Evolutionary conservation across 2,113 vertebrate species (phyloP).

Genomic region (Puffinus mauretanicus): DNA sequence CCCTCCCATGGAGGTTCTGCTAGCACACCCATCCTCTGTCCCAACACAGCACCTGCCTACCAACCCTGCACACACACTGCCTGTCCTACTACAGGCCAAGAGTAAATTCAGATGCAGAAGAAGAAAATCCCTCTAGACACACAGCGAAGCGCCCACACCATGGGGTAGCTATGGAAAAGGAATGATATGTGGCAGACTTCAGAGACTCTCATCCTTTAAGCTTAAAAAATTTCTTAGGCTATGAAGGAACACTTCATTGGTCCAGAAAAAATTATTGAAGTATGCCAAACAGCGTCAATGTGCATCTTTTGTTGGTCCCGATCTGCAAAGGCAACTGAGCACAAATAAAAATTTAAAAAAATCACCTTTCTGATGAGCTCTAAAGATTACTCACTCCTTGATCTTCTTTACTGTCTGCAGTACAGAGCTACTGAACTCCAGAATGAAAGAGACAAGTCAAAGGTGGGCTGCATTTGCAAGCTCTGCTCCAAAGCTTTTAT

Average conservation of each 20-base stretch:
- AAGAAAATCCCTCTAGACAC: not conserved
- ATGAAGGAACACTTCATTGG: not conserved
- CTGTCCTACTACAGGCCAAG: not conserved
- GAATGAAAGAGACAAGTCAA: not conserved
- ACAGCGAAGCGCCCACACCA: accelerated
- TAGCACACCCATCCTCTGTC: not conserved
- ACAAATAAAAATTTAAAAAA: not conserved
- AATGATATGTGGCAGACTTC: not conserved
- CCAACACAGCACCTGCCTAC: not conserved
- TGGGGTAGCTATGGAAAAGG: not conserved
- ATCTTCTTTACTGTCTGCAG: not conserved
- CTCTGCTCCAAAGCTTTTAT: not conserved
- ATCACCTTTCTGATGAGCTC: not conserved
- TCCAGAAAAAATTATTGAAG: not conserved
- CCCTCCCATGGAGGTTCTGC: not conserved
- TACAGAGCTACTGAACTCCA: not conserved
- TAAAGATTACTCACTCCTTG: not conserved
- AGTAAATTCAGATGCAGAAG: not conserved
- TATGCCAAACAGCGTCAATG: not conserved
- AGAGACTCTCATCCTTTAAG: not conserved
- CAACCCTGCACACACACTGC: not conserved
- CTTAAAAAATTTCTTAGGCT: not conserved
- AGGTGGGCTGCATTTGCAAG: not conserved
- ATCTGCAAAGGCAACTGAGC: not conserved
- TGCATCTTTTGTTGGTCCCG: not conserved